Conservation (phyloP, 2,113 vertebrate species). For the Cariama cristata region DNA sequence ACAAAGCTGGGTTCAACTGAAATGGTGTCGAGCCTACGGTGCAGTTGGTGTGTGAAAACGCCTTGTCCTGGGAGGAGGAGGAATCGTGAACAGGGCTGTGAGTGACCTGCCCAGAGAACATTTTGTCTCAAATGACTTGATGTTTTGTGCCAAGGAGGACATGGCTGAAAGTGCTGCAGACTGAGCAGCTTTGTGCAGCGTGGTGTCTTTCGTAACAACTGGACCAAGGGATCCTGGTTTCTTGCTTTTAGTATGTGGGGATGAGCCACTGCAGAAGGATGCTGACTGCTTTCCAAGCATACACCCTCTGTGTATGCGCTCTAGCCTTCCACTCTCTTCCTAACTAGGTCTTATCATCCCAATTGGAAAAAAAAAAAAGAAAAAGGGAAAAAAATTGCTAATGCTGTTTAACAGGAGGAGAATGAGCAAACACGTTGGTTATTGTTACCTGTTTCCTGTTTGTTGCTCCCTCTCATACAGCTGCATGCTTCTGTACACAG, state of each 20-base stretch:
- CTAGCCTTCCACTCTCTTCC: not conserved
- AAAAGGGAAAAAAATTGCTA: not conserved
- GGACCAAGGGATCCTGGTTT: not conserved
- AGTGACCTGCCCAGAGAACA: not conserved
- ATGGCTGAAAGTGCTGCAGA: not conserved
- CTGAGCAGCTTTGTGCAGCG: not conserved
- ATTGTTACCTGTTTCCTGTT: constrained; percentile 70
- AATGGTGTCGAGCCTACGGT: not conserved
- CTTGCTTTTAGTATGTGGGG: not conserved
- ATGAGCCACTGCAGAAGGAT: not conserved
- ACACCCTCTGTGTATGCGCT: not conserved
- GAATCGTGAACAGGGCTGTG: rapidly evolving
- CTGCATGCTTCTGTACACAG: constrained; percentile 58
- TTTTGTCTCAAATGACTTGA: not conserved
- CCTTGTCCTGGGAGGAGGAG: constrained; percentile 1
- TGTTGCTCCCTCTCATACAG: constrained; percentile 24
- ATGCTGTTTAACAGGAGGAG: not conserved
- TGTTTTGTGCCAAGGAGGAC: not conserved
- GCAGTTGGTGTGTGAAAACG: not conserved
- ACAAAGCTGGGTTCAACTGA: constrained; percentile 43
- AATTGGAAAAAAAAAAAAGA: not conserved
- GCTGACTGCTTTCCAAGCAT: rapidly evolving
- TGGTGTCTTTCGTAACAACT: not conserved
- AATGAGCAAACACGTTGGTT: not conserved
- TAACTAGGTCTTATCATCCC: not conserved